These are phyloP conservation scores for Apogon hyalosoma DNA, from an alignment of 2,797 vertebrate species.

Conservation along the genomic window DNA sequence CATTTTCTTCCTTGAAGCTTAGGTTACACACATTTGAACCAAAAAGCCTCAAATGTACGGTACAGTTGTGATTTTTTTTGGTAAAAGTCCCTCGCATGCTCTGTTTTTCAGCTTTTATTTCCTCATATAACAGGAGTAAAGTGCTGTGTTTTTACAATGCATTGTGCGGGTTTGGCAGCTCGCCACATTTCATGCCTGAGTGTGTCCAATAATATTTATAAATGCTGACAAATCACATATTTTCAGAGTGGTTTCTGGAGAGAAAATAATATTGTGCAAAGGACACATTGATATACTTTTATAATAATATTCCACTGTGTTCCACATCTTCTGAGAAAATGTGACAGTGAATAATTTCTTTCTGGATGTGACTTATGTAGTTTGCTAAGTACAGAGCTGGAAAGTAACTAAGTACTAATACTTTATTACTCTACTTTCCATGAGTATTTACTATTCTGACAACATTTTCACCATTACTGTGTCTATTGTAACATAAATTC, in stretches of 20 bases:
- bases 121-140: slow-evolving; percentile 6
- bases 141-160: slow-evolving; percentile 34
- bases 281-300: background rate
- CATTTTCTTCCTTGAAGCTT: slow-evolving; percentile 37
- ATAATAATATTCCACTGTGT: background rate
- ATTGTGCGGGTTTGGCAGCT: slow-evolving; percentile 29
- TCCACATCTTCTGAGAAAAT: background rate
- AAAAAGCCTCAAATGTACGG: slow-evolving; percentile 4
- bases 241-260: slow-evolving; percentile 43
- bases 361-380: background rate
- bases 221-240: slow-evolving; percentile 57
- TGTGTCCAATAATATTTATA: slow-evolving; percentile 52
- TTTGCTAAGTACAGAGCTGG: background rate
- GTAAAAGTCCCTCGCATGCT: background rate
- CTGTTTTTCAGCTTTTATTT: slow-evolving; percentile 12
- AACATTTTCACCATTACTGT: too few species aligned
- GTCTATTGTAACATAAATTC: too few species aligned
- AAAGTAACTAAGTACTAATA: background rate
- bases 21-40: slow-evolving; percentile 18
- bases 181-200: slow-evolving; percentile 27
- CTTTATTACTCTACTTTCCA: too few species aligned
- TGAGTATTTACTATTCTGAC: too few species aligned
- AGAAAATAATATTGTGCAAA: slow-evolving; percentile 18
- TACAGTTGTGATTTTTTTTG: slow-evolving; percentile 23
- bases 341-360: slow-evolving; percentile 10